These are phyloP conservation scores for Pogonocichla stellata DNA, from an alignment of 2,113 vertebrate genomes.

Conservation along the genomic window DNA sequence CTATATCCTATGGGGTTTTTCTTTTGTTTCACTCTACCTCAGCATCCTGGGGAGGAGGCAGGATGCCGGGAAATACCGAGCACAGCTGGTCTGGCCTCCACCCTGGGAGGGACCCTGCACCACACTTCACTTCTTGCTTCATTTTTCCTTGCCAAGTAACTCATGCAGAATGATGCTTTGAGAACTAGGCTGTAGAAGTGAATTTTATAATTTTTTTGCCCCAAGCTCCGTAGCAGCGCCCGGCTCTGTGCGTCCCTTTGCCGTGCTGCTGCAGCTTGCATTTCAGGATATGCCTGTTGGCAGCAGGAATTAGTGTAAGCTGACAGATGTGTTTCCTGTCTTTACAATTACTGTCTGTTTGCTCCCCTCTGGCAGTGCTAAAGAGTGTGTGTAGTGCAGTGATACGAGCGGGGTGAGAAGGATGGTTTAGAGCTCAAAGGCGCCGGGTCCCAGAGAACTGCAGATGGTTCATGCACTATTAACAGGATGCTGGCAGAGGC, in stretches of 20 bases:
- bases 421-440: slow-evolving; percentile 46
- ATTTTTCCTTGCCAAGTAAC: not conserved
- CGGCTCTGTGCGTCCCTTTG: not conserved
- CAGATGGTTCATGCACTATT: slow-evolving; percentile 21
- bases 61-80: not conserved
- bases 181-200: not conserved
- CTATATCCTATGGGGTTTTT: not conserved
- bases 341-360: slow-evolving; percentile 58
- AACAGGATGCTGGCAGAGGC: not conserved
- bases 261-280: not conserved
- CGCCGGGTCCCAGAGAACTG: slow-evolving; percentile 22
- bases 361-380: slow-evolving; percentile 62
- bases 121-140: not conserved
- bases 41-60: not conserved
- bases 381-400: not conserved
- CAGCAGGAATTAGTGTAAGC: slow-evolving; percentile 48
- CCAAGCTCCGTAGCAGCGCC: not conserved
- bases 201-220: not conserved
- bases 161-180: not conserved
- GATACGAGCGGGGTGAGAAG: slow-evolving; percentile 52
- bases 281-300: slow-evolving; percentile 56
- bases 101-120: not conserved
- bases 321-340: slow-evolving; percentile 64
- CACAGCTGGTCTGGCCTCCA: not conserved
- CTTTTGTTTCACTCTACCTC: slow-evolving; percentile 7